Conservation (phyloP, 2,113 vertebrate species). For the Cinclus mexicanus region DNA sequence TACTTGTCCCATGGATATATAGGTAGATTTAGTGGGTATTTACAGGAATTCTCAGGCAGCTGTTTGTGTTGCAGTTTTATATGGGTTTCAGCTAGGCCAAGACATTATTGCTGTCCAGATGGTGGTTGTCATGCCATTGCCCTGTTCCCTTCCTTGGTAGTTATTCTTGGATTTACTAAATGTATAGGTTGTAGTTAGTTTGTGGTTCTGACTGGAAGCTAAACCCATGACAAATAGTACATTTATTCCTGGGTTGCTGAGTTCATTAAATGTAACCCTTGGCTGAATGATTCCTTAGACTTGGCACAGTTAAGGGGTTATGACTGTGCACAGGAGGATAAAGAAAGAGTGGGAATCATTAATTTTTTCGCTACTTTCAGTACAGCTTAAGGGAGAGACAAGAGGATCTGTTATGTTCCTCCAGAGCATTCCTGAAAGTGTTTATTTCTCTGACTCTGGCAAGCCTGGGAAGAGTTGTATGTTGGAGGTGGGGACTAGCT, state of each 20-base stretch:
- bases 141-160: not conserved
- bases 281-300: not conserved
- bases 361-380: not conserved
- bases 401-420: not conserved
- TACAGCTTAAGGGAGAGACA: not conserved
- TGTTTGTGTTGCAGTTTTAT: not conserved
- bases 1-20: not conserved
- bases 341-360: not conserved
- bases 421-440: not conserved
- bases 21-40: not conserved
- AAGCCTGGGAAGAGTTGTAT: not conserved
- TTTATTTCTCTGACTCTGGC: not conserved
- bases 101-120: not conserved
- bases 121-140: not conserved
- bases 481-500: not conserved
- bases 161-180: not conserved
- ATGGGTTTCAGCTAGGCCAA: not conserved
- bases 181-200: not conserved
- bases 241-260: not conserved
- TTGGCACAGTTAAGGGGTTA: not conserved
- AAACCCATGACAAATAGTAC: not conserved
- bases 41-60: not conserved
- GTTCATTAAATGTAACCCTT: not conserved
- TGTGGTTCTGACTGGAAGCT: not conserved
- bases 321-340: not conserved